Evolutionary conservation across 23 tunicate species (phyloP), one percentile per base, ranked within the genome.

Genomic region (Pegea sp.): DNA sequence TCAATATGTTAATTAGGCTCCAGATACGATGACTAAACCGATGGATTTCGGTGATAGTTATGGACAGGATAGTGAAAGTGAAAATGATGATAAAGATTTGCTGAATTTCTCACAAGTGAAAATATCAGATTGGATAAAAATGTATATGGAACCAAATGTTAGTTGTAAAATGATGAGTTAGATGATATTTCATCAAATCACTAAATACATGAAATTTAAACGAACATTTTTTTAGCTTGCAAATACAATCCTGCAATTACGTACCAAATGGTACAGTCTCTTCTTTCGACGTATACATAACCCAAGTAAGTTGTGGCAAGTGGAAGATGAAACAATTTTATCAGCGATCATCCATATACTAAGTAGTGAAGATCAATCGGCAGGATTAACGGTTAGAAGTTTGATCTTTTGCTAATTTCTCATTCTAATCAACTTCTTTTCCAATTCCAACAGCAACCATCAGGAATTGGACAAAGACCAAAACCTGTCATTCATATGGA

Each of bases 261-360:
- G 93, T 4, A 72, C 74, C 26, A 81, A 72, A 57, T 81, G 93
- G 93, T 66, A 71, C 93, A 71, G 80, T 57, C 33, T 81, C 38
- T 81, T 81, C 44, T 52, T 70, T 1, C 59, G 93, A 3, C 54
- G 93, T 16, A 72, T 81, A 23, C 69, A 71, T 3, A 64, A 61
- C 28, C 74, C 81, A 8, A 66, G 76, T 6, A 81, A 81, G 58
- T 70, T 75, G 30, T 81, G 93, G 93, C 74, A 64, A 42, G 66
- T 59, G 24, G 93, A 81, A 38, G 93, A 81, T 32, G 93, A 81
- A 48, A 75, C 80, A 19, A 58, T 81, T 38, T 61, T 81, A 20
- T 66, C 75, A 27, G 57, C 93, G 21, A 62, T 81, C 56, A 81
- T 81, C 56, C 72, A 81, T 42, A 81, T 81, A 7, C 49, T 81